Evolutionary conservation across 2,113 vertebrate species (phyloP), one percentile per base, ranked within the genome.

Genomic region (Pelmatolapia mariae): DNA sequence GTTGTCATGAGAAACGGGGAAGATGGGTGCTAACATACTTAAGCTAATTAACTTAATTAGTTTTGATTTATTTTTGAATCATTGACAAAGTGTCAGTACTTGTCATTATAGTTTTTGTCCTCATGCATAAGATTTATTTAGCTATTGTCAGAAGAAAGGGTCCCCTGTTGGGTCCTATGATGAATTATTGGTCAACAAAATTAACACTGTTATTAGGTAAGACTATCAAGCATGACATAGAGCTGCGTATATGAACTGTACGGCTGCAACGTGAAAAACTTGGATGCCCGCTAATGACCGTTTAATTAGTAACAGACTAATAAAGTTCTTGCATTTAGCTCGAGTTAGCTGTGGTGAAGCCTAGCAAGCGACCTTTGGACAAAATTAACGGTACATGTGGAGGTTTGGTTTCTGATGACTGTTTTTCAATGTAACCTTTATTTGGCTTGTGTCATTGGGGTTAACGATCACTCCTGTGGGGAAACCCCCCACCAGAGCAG

Each of bases 231-330:
- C n/a, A 8, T 40, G 33, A n/a, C 36, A n/a, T 7, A 68, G 11
- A 66, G 33, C 63, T 68, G 63, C 7, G 0, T 13, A 0, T 13
- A 15, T 7, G n/a, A 45, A 0, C 38, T 24, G 13, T 26, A 29
- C 5, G 1, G 68, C 24, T 47, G 22, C 68, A 47, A 10, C 2
- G 6, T 10, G 56, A 2, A 3, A 29, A 0, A 0, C 68, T 16
- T 9, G 4, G 22, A 73, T 26, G 3, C 8, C 22, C 2, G 0
- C 40, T 45, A 73, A 47, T 73, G 24, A 29, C 40, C 9, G 10
- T 29, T 47, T 18, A 33, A 19, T 33, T 61, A 18, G 38, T 73
- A 73, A 1, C 8, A 11, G 40, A 24, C 63, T 15, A 40, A 38
- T 38, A 40, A 71, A 43, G 13, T 71, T 22, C n/a, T 40, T 43